Evolutionary conservation across 2,797 vertebrate genomes (phyloP).

Genomic region (Propithecus perrieri): DNA sequence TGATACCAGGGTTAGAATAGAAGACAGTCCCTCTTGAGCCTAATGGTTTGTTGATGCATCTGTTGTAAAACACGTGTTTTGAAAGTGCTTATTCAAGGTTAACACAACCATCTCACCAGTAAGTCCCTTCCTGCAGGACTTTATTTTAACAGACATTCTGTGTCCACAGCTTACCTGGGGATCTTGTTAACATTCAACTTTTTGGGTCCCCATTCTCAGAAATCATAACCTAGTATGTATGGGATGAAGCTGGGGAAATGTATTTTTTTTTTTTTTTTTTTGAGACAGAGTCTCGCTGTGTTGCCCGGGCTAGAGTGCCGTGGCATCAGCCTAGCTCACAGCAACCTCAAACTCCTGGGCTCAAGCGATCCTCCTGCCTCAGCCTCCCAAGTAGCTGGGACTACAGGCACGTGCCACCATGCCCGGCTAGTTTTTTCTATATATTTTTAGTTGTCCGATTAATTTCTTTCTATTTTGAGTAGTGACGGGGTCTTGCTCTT

Average conservation of each 20-base stretch:
- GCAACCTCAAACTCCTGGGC: too few relatives aligned
- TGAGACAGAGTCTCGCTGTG: too few relatives aligned
- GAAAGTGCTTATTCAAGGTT: neutral
- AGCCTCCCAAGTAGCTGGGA: too few relatives aligned
- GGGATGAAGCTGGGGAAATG: neutral
- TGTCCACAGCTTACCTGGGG: neutral
- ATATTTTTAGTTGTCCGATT: too few relatives aligned
- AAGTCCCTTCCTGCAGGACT: neutral
- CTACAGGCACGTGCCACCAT: too few relatives aligned
- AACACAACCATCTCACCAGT: neutral
- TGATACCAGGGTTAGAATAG: neutral
- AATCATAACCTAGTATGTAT: neutral
- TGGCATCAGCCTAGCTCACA: too few relatives aligned
- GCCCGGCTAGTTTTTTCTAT: too few relatives aligned
- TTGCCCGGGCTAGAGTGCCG: too few relatives aligned
- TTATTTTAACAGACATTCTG: neutral
- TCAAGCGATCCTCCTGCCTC: too few relatives aligned
- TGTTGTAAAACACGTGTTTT: neutral
- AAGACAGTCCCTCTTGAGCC: neutral
- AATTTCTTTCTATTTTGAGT: too few relatives aligned
- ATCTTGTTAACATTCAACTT: neutral
- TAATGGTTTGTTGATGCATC: neutral
- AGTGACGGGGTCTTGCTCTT: too few relatives aligned
- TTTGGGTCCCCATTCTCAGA: neutral
- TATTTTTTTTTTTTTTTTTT: neutral